These are phyloP conservation scores for Drosophila prostipennis DNA, from an alignment of 2,888 invertebrate species.

Conservation along the genomic window DNA sequence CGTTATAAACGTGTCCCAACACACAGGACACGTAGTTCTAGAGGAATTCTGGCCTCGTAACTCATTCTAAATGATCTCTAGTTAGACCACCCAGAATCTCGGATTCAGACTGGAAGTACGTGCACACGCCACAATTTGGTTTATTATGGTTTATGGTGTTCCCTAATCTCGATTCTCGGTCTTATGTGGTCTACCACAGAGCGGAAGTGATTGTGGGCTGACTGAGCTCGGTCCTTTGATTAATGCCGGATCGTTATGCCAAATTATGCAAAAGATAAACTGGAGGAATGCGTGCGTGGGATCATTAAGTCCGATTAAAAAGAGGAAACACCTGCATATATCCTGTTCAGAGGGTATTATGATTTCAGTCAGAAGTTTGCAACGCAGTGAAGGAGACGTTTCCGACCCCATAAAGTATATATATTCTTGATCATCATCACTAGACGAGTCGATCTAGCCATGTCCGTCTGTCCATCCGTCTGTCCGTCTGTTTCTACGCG, in stretches of 20 bases:
- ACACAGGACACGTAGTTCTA: slow-evolving; percentile 50
- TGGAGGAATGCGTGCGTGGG: slow-evolving; percentile 2
- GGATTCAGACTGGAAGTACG: slow-evolving; percentile 48
- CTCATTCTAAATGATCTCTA: slow-evolving; percentile 68
- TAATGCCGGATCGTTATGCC: slow-evolving; percentile 33
- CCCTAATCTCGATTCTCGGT: slow-evolving; percentile 4
- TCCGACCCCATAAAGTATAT: too few relatives aligned
- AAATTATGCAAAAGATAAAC: slow-evolving; percentile 53
- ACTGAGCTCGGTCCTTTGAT: slow-evolving; percentile 17
- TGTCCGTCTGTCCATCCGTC: too few relatives aligned
- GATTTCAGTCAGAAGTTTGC: too few relatives aligned
- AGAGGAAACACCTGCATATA: too few relatives aligned
- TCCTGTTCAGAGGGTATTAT: too few relatives aligned
- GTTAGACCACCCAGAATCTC: slow-evolving; percentile 57
- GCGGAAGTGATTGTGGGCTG: slow-evolving; percentile 56
- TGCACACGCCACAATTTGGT: slow-evolving; percentile 67
- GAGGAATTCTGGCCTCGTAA: slow-evolving; percentile 61
- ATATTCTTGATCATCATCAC: too few relatives aligned
- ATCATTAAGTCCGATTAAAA: neutral
- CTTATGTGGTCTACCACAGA: slow-evolving; percentile 36
- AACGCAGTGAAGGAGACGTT: too few relatives aligned
- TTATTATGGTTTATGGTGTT: slow-evolving; percentile 51
- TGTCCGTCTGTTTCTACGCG: too few relatives aligned
- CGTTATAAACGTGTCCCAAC: slow-evolving; percentile 33
- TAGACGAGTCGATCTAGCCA: too few relatives aligned